A percentile compares a stretch with the other conserved stretches of the same genome.
Conservation (phyloP, 2,797 vertebrate genomes). For the Poliocrania exsul region DNA sequence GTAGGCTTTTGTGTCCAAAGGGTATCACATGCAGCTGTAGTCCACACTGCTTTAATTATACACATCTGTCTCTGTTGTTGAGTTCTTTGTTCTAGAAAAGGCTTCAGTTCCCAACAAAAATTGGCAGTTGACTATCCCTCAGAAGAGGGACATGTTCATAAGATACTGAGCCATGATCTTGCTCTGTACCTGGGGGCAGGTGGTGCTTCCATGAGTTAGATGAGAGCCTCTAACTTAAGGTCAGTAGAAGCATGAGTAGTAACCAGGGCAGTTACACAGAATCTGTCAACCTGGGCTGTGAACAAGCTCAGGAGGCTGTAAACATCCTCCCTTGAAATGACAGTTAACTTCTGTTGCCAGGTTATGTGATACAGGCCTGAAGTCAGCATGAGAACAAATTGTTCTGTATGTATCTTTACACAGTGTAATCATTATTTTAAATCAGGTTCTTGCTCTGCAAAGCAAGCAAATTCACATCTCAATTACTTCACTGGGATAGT, state of each 20-base stretch:
- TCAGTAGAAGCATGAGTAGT: neutral
- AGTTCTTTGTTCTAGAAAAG: neutral
- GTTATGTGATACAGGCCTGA: neutral
- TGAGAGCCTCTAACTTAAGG: neutral
- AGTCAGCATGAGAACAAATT: neutral
- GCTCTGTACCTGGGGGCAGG: neutral
- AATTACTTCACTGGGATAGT: neutral
- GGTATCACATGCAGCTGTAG: neutral
- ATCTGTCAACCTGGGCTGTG: neutral
- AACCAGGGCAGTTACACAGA: neutral
- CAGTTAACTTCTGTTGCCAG: neutral
- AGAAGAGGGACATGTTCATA: neutral
- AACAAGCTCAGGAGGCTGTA: neutral
- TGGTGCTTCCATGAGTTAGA: accelerated
- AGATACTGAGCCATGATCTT: neutral
- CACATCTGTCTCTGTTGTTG: neutral
- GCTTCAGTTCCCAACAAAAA: neutral
- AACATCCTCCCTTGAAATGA: neutral
- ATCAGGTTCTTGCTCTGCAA: neutral
- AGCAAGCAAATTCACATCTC: neutral
- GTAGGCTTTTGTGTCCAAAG: neutral
- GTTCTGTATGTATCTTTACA: neutral
- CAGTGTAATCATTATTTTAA: neutral
- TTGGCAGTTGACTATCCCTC: neutral
- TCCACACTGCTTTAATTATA: neutral